Evolutionary conservation across 2,797 vertebrate species (phyloP), one percentile per base, ranked within the genome.

Genomic region (Pseudopleuronectes americanus): DNA sequence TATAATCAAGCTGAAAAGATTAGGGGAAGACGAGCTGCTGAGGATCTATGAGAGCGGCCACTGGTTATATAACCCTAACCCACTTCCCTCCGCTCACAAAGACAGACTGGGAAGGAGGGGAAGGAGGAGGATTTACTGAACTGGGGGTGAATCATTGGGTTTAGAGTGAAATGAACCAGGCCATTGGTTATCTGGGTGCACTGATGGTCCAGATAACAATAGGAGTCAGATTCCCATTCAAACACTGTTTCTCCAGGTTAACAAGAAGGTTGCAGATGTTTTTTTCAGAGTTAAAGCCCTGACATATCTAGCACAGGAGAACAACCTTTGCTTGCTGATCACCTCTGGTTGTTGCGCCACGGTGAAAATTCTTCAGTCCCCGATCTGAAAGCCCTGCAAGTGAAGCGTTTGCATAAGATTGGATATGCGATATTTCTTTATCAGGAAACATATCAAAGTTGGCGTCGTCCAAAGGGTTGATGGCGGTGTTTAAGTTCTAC

Each of bases 1-100:
- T 79, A 87, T 86, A 92, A 93, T 93, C 88, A 91, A 92, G 92
- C 92, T 87, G 91, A 94, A 93, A 86, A 90, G 91, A 93, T 92
- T 93, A 94, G 84, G 84, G 81, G 86, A 92, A 91, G 91, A 91
- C 70, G 88, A 93, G 87, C 82, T 80, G 78, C 85, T 74, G 87
- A 91, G 87, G 77, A 87, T 91, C 83, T 90, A 88, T 91, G 87
- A 80, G 88, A 86, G 84, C 81, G 90, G 93, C 92, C 90, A 92
- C 59, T 60, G 64, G 88, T 95, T 95, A 94, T 81, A 71, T 93
- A 94, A 94, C 78, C 41, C 55, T 81, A 90, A 88, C 88, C 90
- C 84, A 89, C 84, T 91, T 92, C 78, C 70, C 60, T 79, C 74
- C 24, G 66, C 89, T 84, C 82, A 77, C 49, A 74, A 57, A 79